Evolutionary conservation across 2,888 invertebrate species (phyloP).

Genomic region (Operophtera brumata): DNA sequence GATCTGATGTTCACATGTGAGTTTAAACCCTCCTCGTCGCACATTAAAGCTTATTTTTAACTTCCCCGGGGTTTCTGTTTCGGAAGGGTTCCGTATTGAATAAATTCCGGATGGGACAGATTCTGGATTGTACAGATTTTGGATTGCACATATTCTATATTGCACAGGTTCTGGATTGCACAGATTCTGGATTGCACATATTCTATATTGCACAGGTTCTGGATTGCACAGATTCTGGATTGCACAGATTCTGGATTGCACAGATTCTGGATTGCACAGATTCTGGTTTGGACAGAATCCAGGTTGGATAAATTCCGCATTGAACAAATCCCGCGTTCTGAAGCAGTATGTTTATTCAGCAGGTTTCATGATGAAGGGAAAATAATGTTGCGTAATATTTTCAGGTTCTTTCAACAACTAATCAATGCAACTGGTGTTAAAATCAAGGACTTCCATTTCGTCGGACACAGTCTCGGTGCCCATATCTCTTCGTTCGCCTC

Average conservation of each 20-base stretch:
- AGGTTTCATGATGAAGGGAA: background rate
- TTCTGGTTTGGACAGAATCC: too few relatives aligned
- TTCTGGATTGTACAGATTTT: too few relatives aligned
- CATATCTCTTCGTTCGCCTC: constrained; percentile 82
- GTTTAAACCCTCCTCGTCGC: constrained; percentile 1
- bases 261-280: too few relatives aligned
- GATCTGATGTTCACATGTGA: constrained; percentile 76
- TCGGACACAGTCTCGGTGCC: constrained; percentile 83
- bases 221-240: too few relatives aligned
- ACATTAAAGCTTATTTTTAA: background rate
- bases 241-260: too few relatives aligned
- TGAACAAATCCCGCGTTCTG: background rate
- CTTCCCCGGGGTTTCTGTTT: background rate
- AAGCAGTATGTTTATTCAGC: background rate
- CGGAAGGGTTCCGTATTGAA: too few relatives aligned
- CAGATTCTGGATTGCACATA: too few relatives aligned
- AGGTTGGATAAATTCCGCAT: too few relatives aligned
- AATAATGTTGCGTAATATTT: background rate
- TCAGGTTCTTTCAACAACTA: constrained; percentile 74
- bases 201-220: too few relatives aligned
- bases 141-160: too few relatives aligned
- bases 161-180: too few relatives aligned
- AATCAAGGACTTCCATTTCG: constrained; percentile 73
- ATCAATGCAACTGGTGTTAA: constrained; percentile 59
- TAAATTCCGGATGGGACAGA: too few relatives aligned